These are phyloP conservation scores for Ornithoptera priamus DNA, from an alignment of 2,888 invertebrate genomes.

Conservation along the genomic window DNA sequence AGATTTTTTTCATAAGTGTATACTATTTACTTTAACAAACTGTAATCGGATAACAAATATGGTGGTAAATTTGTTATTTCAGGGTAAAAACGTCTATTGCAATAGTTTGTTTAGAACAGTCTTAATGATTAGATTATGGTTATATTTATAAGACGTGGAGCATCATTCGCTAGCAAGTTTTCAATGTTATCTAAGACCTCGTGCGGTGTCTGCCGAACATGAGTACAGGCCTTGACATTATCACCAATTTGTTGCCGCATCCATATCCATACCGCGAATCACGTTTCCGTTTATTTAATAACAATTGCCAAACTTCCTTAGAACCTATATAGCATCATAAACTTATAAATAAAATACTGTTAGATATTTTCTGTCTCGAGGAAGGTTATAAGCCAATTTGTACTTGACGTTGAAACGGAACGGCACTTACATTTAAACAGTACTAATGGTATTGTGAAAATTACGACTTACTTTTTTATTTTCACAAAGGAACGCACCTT, in stretches of 20 bases:
- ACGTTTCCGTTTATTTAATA: constrained; percentile 13
- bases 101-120: neutral
- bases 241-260: constrained; percentile 30
- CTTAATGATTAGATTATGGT: constrained; percentile 6
- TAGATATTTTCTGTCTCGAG: neutral
- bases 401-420: too few relatives aligned
- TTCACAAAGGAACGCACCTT: neutral
- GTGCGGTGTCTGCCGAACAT: constrained; percentile 35
- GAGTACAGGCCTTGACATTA: constrained; percentile 54
- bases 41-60: too few relatives aligned
- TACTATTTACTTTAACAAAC: too few relatives aligned
- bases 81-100: too few relatives aligned
- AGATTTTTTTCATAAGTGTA: too few relatives aligned
- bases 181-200: constrained; percentile 48
- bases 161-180: constrained; percentile 37
- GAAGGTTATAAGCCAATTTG: too few relatives aligned
- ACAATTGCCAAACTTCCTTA: too few relatives aligned
- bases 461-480: neutral
- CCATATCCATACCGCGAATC: constrained; percentile 32
- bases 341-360: too few relatives aligned
- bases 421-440: neutral
- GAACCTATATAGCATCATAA: too few relatives aligned
- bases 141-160: neutral
- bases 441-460: neutral
- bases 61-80: too few relatives aligned